These are phyloP conservation scores for Netelia melanura DNA, from an alignment of 2,888 invertebrate species.

Conservation along the genomic window DNA sequence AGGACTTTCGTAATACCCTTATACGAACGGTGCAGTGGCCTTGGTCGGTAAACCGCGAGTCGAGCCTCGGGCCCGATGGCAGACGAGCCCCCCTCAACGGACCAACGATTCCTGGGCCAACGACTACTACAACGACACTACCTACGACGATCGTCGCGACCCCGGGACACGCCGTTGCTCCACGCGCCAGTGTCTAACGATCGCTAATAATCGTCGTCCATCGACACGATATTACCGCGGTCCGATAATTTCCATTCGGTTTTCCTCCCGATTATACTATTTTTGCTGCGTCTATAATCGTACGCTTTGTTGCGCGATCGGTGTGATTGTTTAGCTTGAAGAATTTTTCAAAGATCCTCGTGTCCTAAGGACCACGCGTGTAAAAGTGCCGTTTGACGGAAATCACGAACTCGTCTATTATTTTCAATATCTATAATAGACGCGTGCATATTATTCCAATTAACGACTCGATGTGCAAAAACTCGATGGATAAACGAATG, in stretches of 20 bases:
- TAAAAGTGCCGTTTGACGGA: too few relatives aligned
- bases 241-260: background rate
- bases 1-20: constrained; percentile 91
- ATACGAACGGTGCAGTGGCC: constrained; percentile 88
- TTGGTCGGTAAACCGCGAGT: constrained; percentile 79
- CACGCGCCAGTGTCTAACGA: constrained; percentile 78
- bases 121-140: constrained; percentile 79
- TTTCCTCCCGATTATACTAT: too few relatives aligned
- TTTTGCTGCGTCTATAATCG: too few relatives aligned
- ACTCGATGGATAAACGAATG: too few relatives aligned
- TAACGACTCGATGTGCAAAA: too few relatives aligned
- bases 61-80: constrained; percentile 63
- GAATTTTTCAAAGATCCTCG: too few relatives aligned
- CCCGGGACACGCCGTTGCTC: constrained; percentile 74
- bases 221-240: background rate
- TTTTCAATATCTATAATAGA: too few relatives aligned
- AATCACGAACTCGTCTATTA: too few relatives aligned
- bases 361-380: too few relatives aligned
- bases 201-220: background rate
- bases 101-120: constrained; percentile 76
- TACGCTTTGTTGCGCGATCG: too few relatives aligned
- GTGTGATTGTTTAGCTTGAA: too few relatives aligned
- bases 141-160: constrained; percentile 78
- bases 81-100: constrained; percentile 77
- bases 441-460: too few relatives aligned